These are phyloP conservation scores for Cyclopterus lumpus DNA, from an alignment of 2,797 vertebrate species.

Conservation along the genomic window DNA sequence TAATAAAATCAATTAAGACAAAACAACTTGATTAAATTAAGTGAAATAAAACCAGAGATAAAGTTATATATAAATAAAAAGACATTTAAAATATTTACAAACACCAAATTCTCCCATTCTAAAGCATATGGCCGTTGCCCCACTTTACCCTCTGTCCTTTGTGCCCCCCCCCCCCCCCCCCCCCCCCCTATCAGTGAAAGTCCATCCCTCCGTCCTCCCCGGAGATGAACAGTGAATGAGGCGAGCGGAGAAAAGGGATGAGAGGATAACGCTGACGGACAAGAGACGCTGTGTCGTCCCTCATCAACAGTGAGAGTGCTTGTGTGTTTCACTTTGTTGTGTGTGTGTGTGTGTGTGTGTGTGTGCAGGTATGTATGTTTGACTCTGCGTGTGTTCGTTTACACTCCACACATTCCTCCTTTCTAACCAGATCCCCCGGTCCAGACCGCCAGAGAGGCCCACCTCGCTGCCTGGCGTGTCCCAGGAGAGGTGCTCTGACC, in stretches of 20 bases:
- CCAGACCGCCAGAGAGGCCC: conserved; percentile 67
- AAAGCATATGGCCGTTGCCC: accelerated
- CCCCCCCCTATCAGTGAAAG: conserved; percentile 61
- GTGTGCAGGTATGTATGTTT: conserved; percentile 29
- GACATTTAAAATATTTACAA: neutral
- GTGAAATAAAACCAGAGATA: neutral
- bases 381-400: conserved; percentile 34
- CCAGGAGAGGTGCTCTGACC: conserved; percentile 72
- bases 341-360: conserved; percentile 26
- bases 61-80: neutral
- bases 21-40: neutral
- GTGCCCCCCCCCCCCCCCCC: neutral
- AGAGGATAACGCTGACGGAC: conserved; percentile 40
- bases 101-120: accelerated
- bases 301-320: conserved; percentile 4
- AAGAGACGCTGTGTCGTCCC: conserved; percentile 54
- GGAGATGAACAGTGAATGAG: conserved; percentile 45
- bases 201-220: conserved; percentile 61
- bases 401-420: conserved; percentile 61
- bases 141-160: neutral
- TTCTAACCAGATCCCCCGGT: conserved; percentile 59
- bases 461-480: conserved; percentile 55
- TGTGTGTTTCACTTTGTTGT: conserved; percentile 12
- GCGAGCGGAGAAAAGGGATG: conserved; percentile 12
- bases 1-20: neutral